Evolutionary conservation across 1,140 invertebrate species (phyloP), one percentile per base, ranked within the genome.

Genomic region (Trinorchestia longiramus): DNA sequence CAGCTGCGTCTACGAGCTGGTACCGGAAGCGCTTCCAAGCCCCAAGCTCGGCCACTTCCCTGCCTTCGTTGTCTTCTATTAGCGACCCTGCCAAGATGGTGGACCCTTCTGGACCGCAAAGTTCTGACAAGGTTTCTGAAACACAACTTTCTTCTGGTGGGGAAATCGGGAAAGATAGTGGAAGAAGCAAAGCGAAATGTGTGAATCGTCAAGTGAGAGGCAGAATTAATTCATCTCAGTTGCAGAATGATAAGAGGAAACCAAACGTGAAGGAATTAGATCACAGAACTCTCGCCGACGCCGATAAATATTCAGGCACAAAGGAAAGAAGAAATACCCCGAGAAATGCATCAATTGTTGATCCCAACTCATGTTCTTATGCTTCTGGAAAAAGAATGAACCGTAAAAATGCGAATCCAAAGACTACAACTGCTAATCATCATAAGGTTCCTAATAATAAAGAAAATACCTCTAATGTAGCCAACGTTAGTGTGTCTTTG

Each of bases 1-100:
- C 95, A 96, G 96, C 96, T 94, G 95, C 96, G n/a, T 77, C 62
- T 87, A 95, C 96, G 91, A 91, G 87, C 62, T 95, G 95, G 77
- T 96, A 96, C 28, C 97, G 97, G 43, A 95, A 97, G 1, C 97
- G 98, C 42, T 98, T 98, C 97, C 97, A 98, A 87, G 97, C 97
- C 95, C 98, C 98, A 19, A 98, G 97, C 57, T 97, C 97, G 0
- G 98, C 97, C 95, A 98, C 97, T 97, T 98, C 97, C 95, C 97
- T 97, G 97, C 98, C 97, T 97, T 98, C 98, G 97, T 97, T 97
- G 97, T 96, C 97, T 95, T 44, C 95, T 43, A 4, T 91, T 17
- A 36, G 41, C 41, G 88, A 90, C 41, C 36, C n/a, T 42, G 11
- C 36, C 41, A 90, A 90, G 88, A 41, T 17, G n/a, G 41, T 28